A percentile compares a stretch with the other conserved stretches of the same genome.
These are phyloP conservation scores for Agonopterix heracliana DNA, from an alignment of 2,888 invertebrate species.

Conservation along the genomic window DNA sequence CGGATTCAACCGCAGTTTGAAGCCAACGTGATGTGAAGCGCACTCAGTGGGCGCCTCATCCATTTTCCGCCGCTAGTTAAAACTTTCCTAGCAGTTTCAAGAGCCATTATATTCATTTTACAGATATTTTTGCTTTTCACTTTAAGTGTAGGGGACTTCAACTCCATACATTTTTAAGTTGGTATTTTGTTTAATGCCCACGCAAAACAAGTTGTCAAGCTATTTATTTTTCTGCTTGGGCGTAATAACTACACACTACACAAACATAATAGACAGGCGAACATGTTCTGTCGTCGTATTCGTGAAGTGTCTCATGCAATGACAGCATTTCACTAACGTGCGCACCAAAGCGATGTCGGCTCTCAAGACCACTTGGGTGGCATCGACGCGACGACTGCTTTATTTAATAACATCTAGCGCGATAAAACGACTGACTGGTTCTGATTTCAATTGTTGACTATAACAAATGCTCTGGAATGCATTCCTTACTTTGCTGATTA, in stretches of 20 bases:
- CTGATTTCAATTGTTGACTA: background rate
- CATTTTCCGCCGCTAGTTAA: conserved; percentile 30
- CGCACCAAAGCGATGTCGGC: conserved; percentile 25
- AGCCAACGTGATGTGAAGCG: conserved; percentile 23
- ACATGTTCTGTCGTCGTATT: conserved; percentile 27
- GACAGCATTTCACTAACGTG: conserved; percentile 34
- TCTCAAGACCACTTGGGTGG: conserved; percentile 16
- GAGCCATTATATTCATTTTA: conserved; percentile 30
- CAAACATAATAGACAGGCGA: conserved; percentile 23
- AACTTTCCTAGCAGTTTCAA: conserved; percentile 35
- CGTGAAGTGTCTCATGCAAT: conserved; percentile 33
- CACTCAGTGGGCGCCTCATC: conserved; percentile 34
- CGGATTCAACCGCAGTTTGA: conserved; percentile 24
- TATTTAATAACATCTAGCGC: conserved; percentile 7
- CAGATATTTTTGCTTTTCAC: conserved; percentile 12
- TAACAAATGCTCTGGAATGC: background rate
- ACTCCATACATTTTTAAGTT: background rate
- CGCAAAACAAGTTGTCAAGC: conserved; percentile 35
- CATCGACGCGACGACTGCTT: conserved; percentile 8
- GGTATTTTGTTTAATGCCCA: conserved; percentile 18
- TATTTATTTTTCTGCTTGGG: conserved; percentile 38
- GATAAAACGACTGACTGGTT: background rate
- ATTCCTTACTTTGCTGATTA: too few species aligned
- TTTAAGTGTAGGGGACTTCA: background rate
- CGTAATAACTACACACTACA: conserved; percentile 23